phyloP scores from a whole-genome alignment of 2,113 vertebrate genomes.

The Malurus elegans region DNA sequence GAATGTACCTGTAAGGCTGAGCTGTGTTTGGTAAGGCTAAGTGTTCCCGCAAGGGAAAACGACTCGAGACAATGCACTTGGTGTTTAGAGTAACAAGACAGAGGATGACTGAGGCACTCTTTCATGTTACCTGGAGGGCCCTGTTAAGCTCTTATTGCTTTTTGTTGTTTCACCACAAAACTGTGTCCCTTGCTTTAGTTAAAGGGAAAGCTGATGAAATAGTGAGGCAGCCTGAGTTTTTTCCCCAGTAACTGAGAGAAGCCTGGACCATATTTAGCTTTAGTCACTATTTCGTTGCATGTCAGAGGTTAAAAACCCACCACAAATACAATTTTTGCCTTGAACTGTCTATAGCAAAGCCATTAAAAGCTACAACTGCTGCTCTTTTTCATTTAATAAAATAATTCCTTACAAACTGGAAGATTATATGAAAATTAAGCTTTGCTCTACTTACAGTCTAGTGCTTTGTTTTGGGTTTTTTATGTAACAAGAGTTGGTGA shows the following conservation, averaged over 20 bases:
- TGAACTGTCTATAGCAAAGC: background rate
- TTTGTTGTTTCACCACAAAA: slow-evolving; percentile 40
- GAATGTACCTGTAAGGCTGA: slow-evolving; percentile 63
- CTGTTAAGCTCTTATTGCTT: slow-evolving; percentile 44
- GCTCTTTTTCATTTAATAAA: background rate
- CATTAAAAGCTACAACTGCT: background rate
- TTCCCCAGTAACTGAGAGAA: background rate
- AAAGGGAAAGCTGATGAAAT: slow-evolving; percentile 39
- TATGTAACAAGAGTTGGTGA: background rate
- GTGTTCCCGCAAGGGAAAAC: slow-evolving; percentile 62
- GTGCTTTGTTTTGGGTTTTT: background rate
- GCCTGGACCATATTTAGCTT: background rate
- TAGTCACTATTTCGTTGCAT: background rate
- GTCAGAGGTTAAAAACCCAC: background rate
- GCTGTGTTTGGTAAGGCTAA: slow-evolving; percentile 67
- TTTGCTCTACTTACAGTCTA: background rate
- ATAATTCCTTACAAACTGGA: background rate
- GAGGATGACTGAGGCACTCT: slow-evolving; percentile 56
- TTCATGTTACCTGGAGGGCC: slow-evolving; percentile 63
- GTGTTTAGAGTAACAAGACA: slow-evolving; percentile 65
- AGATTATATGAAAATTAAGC: background rate
- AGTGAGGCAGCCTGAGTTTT: background rate
- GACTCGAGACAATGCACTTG: slow-evolving; percentile 63
- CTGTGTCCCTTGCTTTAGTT: slow-evolving; percentile 19
- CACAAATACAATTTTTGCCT: background rate